Evolutionary conservation across 2,113 vertebrate species (phyloP).

Genomic region (Pitta sordida): DNA sequence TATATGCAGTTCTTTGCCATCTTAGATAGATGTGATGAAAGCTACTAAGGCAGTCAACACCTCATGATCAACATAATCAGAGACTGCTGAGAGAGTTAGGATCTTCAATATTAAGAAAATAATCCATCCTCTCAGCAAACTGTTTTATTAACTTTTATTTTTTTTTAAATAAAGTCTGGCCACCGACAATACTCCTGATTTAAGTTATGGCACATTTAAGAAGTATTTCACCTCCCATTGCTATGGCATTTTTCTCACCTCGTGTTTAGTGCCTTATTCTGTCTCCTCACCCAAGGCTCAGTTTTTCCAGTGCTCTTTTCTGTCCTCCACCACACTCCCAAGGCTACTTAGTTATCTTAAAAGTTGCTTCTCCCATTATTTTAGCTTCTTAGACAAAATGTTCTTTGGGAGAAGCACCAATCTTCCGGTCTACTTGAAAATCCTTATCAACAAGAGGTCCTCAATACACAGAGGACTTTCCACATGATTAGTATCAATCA

Average conservation of each 20-base stretch:
- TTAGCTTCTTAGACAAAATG: not conserved
- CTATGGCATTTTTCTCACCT: not conserved
- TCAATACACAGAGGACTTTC: not conserved
- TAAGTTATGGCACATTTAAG: not conserved
- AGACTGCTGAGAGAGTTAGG: slow-evolving; percentile 54
- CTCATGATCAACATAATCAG: slow-evolving; percentile 51
- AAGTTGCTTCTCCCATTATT: not conserved
- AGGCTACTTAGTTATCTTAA: not conserved
- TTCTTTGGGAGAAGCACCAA: not conserved
- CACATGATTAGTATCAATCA: not conserved
- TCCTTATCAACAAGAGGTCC: accelerated
- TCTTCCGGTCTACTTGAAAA: not conserved
- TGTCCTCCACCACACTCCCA: not conserved
- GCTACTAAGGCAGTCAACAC: slow-evolving; percentile 45
- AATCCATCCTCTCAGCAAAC: slow-evolving; percentile 2
- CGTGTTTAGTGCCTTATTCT: not conserved
- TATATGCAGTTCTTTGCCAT: slow-evolving; percentile 16
- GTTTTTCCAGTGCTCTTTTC: not conserved
- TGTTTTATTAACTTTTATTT: not conserved
- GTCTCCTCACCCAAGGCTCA: not conserved
- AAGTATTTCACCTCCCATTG: not conserved
- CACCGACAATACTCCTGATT: not conserved
- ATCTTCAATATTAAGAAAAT: not conserved
- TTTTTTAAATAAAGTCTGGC: not conserved
- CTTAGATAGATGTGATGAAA: slow-evolving; percentile 42